A percentile compares a stretch with the other conserved stretches of the same genome.
Evolutionary conservation across 2,888 invertebrate genomes (phyloP).

Genomic region (Tanytarsus gracilentus): DNA sequence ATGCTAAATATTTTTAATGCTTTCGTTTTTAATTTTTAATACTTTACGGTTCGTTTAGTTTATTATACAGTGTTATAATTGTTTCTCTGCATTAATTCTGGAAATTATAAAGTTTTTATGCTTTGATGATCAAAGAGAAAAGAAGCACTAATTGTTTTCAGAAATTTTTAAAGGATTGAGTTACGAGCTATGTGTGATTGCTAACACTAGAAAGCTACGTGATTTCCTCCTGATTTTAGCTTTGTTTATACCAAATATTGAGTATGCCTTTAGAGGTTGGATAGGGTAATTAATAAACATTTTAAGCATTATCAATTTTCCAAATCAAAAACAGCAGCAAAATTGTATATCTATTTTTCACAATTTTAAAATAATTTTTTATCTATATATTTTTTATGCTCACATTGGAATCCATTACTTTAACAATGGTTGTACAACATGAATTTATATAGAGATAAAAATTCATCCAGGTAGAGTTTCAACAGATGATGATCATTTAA

Average conservation of each 20-base stretch:
- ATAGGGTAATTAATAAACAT: neutral
- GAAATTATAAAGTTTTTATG: too few relatives aligned
- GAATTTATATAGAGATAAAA: conserved; percentile 44
- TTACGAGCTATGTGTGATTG: too few relatives aligned
- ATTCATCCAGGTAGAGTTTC: conserved; percentile 41
- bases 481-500: conserved; percentile 41
- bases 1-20: neutral
- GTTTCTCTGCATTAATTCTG: neutral
- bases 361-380: too few relatives aligned
- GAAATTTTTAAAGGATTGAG: too few relatives aligned
- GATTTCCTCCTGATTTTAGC: conserved; percentile 12
- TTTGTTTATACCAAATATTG: neutral
- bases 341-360: too few relatives aligned
- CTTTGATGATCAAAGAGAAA: too few relatives aligned
- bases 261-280: neutral
- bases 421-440: too few relatives aligned
- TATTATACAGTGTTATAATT: neutral
- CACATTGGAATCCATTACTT: too few relatives aligned
- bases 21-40: conserved; percentile 10
- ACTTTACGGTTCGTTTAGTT: conserved; percentile 5
- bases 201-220: conserved; percentile 23
- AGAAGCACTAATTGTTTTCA: too few relatives aligned
- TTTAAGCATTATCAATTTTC: too few relatives aligned
- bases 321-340: too few relatives aligned
- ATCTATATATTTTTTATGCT: too few relatives aligned